Evolutionary conservation across 2,113 vertebrate genomes (phyloP).

Genomic region (Daphoenositta chrysoptera): DNA sequence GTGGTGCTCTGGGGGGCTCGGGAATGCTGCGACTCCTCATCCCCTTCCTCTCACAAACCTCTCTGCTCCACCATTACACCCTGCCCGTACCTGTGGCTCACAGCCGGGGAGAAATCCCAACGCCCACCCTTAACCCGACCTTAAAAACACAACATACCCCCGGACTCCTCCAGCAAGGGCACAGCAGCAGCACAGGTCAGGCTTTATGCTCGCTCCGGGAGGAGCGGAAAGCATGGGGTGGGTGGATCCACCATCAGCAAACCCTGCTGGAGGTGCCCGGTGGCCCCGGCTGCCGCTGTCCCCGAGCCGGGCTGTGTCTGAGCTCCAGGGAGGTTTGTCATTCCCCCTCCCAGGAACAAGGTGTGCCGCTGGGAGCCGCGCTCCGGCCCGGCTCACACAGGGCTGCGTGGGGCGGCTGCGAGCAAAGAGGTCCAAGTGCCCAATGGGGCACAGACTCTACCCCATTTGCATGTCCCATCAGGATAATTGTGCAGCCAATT

Average conservation of each 20-base stretch:
- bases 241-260: rapidly evolving
- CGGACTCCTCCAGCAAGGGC: not conserved
- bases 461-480: constrained; percentile 2
- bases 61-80: not conserved
- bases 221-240: not conserved
- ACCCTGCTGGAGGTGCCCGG: not conserved
- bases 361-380: not conserved
- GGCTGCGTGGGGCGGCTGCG: not conserved
- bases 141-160: not conserved
- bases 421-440: not conserved
- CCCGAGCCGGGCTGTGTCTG: rapidly evolving
- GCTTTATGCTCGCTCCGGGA: rapidly evolving
- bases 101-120: not conserved
- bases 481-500: constrained; percentile 33
- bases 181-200: rapidly evolving
- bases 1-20: not conserved
- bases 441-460: not conserved
- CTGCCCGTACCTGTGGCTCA: rapidly evolving
- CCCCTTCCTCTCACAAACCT: not conserved
- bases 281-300: not conserved
- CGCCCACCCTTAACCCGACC: not conserved
- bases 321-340: not conserved
- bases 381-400: not conserved
- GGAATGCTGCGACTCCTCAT: not conserved
- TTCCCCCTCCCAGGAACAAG: not conserved